These are phyloP conservation scores for Actinopyga echinites DNA, from an alignment of 53 echinoderm and acorn worm species.

Conservation along the genomic window DNA sequence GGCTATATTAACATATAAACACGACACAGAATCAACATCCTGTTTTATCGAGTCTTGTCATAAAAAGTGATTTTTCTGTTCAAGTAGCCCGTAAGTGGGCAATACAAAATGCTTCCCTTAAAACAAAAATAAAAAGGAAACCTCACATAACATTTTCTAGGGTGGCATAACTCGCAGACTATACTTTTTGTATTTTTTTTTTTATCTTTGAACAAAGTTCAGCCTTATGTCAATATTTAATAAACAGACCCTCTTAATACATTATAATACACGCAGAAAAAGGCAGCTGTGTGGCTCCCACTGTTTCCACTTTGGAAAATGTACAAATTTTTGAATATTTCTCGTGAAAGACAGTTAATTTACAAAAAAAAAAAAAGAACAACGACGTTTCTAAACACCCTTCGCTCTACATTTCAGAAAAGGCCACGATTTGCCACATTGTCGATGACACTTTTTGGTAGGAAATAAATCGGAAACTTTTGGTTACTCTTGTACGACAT, in stretches of 20 bases:
- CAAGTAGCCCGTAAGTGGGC: constrained; percentile 3
- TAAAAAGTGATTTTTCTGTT: constrained; percentile 18
- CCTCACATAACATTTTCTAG: constrained; percentile 1
- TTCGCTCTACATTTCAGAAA: constrained; percentile 20
- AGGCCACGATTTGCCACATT: constrained; percentile 34
- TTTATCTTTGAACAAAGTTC: constrained; percentile 43
- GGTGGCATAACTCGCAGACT: constrained; percentile 15
- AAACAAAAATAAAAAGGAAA: constrained; percentile 19
- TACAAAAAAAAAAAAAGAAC: not conserved
- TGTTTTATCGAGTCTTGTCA: not conserved
- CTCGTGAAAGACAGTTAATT: constrained; percentile 32
- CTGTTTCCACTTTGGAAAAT: constrained; percentile 13
- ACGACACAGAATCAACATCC: no score
- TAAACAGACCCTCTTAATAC: constrained; percentile 19
- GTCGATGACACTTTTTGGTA: no score
- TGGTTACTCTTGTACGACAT: no score
- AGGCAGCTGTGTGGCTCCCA: constrained; percentile 17
- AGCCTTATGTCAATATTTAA: constrained; percentile 45
- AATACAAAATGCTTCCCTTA: constrained; percentile 15
- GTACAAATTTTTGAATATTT: constrained; percentile 18
- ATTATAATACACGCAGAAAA: constrained; percentile 30
- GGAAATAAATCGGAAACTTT: no score
- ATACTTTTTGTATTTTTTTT: constrained; percentile 14
- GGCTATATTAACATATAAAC: no score
- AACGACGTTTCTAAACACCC: not conserved